Conservation (phyloP, 1,140 invertebrate species). For the Drosophila repletoides region DNA sequence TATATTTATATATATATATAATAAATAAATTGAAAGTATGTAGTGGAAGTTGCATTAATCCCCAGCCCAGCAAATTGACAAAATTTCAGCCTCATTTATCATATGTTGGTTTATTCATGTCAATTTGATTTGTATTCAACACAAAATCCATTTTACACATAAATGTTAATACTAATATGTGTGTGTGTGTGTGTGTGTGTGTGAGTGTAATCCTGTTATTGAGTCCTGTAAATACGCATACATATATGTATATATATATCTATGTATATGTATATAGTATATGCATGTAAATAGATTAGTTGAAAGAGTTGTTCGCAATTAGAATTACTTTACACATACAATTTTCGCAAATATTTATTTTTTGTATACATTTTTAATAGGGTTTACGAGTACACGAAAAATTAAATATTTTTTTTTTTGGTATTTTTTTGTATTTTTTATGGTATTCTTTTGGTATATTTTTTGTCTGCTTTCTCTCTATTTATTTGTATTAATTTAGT, state of each 20-base stretch:
- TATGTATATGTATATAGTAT: too few relatives aligned
- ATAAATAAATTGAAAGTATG: conserved; percentile 34
- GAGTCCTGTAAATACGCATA: conserved; percentile 33
- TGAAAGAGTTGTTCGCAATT: conserved; percentile 60
- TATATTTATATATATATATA: too few relatives aligned
- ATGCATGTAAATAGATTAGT: conserved; percentile 47
- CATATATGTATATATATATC: too few relatives aligned
- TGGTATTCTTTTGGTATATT: background rate
- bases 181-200: background rate
- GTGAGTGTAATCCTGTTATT: conserved; percentile 8
- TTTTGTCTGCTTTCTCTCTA: conserved; percentile 6
- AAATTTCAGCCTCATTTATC: conserved; percentile 39
- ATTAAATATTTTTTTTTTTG: conserved; percentile 39
- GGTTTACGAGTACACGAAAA: conserved; percentile 41
- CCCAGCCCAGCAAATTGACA: background rate
- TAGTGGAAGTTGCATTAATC: background rate
- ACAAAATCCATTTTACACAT: conserved; percentile 51
- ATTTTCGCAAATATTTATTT: conserved; percentile 58
- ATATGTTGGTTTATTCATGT: conserved; percentile 70
- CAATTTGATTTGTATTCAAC: conserved; percentile 60
- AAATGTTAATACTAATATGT: conserved; percentile 21
- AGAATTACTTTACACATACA: conserved; percentile 72
- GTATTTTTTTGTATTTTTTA: conserved; percentile 5
- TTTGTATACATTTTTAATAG: conserved; percentile 50
- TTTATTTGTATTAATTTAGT: background rate